Evolutionary conservation across 2,888 invertebrate genomes (phyloP), one percentile per base, ranked within the genome.

Genomic region (Smittia aterrima): DNA sequence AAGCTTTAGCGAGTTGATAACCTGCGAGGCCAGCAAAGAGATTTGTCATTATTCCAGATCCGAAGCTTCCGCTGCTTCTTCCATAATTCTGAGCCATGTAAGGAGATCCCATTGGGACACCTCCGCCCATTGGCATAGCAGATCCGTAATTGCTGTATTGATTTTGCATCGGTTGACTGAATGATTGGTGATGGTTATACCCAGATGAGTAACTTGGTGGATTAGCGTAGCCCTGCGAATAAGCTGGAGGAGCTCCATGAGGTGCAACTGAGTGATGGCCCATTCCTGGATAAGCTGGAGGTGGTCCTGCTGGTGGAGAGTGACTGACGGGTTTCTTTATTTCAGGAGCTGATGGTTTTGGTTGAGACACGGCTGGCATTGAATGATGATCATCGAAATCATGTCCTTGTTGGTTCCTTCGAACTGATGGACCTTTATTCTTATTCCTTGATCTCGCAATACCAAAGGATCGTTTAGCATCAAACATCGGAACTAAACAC

Each of bases 1-100:
- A 70, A 13, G 70, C 70, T 70, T 70, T 70, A 9, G 70, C 70
- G 25, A 70, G 41, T 32, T 70, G 70, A 70, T 70, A 70, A 3
- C 70, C 70, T 1, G 70, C 70, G n/a, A 70, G 54, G 6, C 70
- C 70, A 18, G 70, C 70, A 27, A 70, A 70, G n/a, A 70, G 18
- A 54, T 70, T 70, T 27, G 70, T 70, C 70, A 70, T 70, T 1
- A 70, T 70, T 54, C 70, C 70, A 11, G 47, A 25, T 25, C 70
- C 70, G 16, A 70, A 54, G 16, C 70, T 22, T 1, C 70, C 27
- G 20, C 70, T 41, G 9, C 70, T 38, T 40, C 47, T 22, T 11
- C 20, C n/a, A 20, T 53, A 70, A 22, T 25, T 7, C 13, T n/a
- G 16, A 16, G 27, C 47, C 70, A 70, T 70, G 18, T n/a, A 18